phyloP scores from a whole-genome alignment of 2,888 invertebrate species.

The Sarcophaga carnaria region DNA sequence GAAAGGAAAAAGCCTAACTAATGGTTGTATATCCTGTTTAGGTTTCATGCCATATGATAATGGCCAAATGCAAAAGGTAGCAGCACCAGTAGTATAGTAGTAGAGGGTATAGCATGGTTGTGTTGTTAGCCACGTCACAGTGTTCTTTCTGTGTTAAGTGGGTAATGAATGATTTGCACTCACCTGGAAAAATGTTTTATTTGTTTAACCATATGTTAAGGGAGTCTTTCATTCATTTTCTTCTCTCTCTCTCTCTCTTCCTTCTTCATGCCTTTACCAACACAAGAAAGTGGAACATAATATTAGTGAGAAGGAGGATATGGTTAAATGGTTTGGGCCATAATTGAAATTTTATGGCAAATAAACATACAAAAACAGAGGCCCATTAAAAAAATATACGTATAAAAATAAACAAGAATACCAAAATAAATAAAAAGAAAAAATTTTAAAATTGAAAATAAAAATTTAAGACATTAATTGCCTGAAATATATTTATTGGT shows the following conservation, averaged over 20 bases:
- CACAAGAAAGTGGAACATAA: not conserved
- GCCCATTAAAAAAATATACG: not conserved
- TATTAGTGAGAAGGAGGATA: not conserved
- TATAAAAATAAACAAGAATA: not conserved
- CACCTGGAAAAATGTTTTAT: constrained; percentile 62
- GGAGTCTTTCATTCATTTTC: not conserved
- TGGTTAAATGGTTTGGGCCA: not conserved
- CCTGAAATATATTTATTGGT: too few relatives aligned
- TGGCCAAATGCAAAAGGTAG: not conserved
- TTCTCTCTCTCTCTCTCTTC: too few relatives aligned
- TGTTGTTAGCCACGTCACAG: not conserved
- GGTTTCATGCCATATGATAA: not conserved
- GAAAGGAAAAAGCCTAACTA: constrained; percentile 8
- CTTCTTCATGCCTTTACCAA: not conserved
- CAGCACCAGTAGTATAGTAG: not conserved
- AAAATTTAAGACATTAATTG: not conserved
- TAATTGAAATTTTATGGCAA: not conserved
- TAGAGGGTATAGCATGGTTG: not conserved
- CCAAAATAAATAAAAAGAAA: not conserved
- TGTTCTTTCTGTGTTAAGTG: constrained; percentile 46
- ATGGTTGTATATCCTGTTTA: constrained; percentile 35
- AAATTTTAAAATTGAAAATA: not conserved
- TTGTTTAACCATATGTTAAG: constrained; percentile 52
- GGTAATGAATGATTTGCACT: constrained; percentile 62
- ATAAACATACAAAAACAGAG: not conserved